Conservation (phyloP, 2,888 invertebrate species). For the Parnassius smintheus region DNA sequence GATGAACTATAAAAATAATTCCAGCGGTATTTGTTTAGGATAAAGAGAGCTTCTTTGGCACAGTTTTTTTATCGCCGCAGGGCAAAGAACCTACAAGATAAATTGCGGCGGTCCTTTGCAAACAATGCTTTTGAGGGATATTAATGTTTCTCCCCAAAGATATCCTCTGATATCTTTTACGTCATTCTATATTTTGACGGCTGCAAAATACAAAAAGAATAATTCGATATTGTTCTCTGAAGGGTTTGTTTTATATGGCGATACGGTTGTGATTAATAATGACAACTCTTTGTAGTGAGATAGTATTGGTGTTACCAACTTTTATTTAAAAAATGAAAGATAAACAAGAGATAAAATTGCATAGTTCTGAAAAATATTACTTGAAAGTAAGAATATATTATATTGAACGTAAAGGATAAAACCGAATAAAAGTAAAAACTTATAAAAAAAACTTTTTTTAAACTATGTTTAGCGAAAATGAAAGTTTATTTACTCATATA, state of each 20-base stretch:
- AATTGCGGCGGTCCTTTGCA: slow-evolving; percentile 23
- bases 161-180: slow-evolving; percentile 23
- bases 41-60: slow-evolving; percentile 12
- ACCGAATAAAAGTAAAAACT: too few species aligned
- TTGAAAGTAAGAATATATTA: too few species aligned
- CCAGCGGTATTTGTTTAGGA: slow-evolving; percentile 22
- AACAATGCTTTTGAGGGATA: slow-evolving; percentile 27
- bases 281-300: too few species aligned
- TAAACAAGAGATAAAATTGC: too few species aligned
- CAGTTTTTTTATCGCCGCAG: slow-evolving; percentile 22
- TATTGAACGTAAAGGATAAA: too few species aligned
- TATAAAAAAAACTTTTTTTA: too few species aligned
- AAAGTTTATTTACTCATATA: too few species aligned
- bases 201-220: slow-evolving; percentile 19
- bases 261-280: neutral
- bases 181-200: slow-evolving; percentile 28
- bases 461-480: too few species aligned
- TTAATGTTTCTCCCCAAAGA: slow-evolving; percentile 22
- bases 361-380: too few species aligned
- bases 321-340: too few species aligned
- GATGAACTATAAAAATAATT: slow-evolving; percentile 19
- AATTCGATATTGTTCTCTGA: slow-evolving; percentile 19
- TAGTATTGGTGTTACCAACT: too few species aligned
- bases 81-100: slow-evolving; percentile 23
- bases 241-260: slow-evolving; percentile 18